Evolutionary conservation across 37 sponge, comb jelly and placozoan genomes (phyloP).

Genomic region (Oopsacas minuta): DNA sequence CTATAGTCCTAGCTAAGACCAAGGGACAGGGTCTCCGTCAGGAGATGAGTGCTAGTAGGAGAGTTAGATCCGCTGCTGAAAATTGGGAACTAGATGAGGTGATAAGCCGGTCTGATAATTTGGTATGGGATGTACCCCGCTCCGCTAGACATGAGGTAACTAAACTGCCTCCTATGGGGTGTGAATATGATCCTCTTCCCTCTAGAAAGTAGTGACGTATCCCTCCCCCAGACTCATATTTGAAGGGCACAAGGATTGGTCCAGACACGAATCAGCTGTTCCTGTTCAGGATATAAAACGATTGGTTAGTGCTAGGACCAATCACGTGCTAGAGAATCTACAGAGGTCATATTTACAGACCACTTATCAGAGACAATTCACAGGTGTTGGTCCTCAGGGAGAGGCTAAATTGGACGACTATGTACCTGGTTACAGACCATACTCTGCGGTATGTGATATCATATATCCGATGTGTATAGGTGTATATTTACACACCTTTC

Average conservation of each 20-base stretch:
- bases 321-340: constrained; percentile 15
- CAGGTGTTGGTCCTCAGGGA: neutral
- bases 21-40: constrained; percentile 1
- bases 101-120: neutral
- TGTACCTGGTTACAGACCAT: neutral
- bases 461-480: too few species aligned
- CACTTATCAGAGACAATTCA: neutral
- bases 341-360: neutral
- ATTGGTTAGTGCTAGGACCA: constrained; percentile 6
- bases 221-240: neutral
- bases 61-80: neutral
- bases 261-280: neutral
- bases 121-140: neutral
- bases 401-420: neutral
- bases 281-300: neutral
- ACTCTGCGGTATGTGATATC: neutral
- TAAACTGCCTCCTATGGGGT: too few species aligned
- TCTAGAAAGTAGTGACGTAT: neutral
- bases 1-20: neutral
- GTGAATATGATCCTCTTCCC: too few species aligned
- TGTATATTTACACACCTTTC: too few species aligned
- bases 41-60: neutral
- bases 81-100: neutral
- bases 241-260: neutral
- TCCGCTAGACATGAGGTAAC: neutral